These are phyloP conservation scores for Babyrousa celebensis DNA, from an alignment of 2,797 vertebrate genomes.

Conservation along the genomic window DNA sequence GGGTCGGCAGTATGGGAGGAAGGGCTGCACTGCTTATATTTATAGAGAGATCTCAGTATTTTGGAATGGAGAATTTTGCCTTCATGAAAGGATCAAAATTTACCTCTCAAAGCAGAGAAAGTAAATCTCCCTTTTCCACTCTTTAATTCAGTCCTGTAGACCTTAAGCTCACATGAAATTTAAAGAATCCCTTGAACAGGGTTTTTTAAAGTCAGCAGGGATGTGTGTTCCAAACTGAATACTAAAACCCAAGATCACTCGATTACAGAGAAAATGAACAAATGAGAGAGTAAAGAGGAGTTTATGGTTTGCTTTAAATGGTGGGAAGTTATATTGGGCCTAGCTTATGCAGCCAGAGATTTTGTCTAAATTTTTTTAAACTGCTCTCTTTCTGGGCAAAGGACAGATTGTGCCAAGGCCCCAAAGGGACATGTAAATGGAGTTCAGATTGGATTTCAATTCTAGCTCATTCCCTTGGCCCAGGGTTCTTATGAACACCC, in stretches of 20 bases:
- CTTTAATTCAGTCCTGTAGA: conserved; percentile 68
- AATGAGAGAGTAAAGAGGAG: not conserved
- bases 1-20: not conserved
- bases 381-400: not conserved
- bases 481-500: not conserved
- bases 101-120: conserved; percentile 62
- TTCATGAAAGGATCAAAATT: conserved; percentile 73
- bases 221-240: conserved; percentile 56
- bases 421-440: not conserved
- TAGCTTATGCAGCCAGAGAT: not conserved
- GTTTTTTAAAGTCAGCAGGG: conserved; percentile 42
- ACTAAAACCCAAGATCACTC: not conserved
- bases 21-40: not conserved
- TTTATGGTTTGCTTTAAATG: conserved; percentile 1
- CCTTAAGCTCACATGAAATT: conserved; percentile 62
- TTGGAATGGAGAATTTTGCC: conserved; percentile 61
- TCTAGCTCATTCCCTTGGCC: not conserved
- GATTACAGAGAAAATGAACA: conserved; percentile 46
- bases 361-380: conserved; percentile 28
- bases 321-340: not conserved
- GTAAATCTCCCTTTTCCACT: conserved; percentile 40
- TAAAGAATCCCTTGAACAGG: conserved; percentile 53
- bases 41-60: conserved; percentile 39
- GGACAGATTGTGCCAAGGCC: not conserved
- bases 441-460: not conserved